Percentiles rank a stretch among this genome's conserved stretches.
Conservation (phyloP, 2,113 vertebrate genomes). For the Nesoenas mayeri region DNA sequence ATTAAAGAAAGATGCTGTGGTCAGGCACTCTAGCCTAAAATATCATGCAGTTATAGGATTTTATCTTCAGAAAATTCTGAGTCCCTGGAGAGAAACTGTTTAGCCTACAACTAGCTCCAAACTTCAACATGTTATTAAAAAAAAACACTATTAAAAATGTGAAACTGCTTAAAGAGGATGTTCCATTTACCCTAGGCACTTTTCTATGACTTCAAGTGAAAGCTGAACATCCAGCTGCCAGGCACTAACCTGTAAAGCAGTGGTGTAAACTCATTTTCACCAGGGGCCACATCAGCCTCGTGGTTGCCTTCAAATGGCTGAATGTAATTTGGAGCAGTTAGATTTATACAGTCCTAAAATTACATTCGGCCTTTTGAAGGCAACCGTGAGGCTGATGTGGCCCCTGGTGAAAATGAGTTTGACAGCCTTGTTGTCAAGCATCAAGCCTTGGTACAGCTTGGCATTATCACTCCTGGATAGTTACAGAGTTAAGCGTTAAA, state of each 20-base stretch:
- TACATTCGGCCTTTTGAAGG: too few species aligned
- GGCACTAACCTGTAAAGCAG: neutral
- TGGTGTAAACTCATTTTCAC: too few species aligned
- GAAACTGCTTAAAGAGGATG: neutral
- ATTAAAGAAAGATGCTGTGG: slow-evolving; percentile 25
- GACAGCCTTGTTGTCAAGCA: neutral
- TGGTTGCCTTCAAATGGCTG: too few species aligned
- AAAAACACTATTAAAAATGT: neutral
- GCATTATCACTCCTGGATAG: neutral
- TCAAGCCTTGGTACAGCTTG: neutral
- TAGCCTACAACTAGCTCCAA: neutral
- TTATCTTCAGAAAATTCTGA: neutral
- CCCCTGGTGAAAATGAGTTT: too few species aligned
- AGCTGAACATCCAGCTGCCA: neutral
- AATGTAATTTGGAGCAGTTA: too few species aligned
- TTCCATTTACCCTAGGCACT: neutral
- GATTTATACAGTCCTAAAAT: too few species aligned
- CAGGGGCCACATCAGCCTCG: too few species aligned
- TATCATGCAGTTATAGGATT: neutral
- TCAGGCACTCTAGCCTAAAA: neutral
- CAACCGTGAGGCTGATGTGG: too few species aligned
- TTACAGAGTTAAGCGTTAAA: neutral
- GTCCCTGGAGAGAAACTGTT: neutral
- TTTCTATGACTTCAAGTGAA: neutral
- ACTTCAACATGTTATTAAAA: neutral